These are phyloP conservation scores for Onthophagus taurus DNA, from an alignment of 1,140 invertebrate species.

Conservation along the genomic window DNA sequence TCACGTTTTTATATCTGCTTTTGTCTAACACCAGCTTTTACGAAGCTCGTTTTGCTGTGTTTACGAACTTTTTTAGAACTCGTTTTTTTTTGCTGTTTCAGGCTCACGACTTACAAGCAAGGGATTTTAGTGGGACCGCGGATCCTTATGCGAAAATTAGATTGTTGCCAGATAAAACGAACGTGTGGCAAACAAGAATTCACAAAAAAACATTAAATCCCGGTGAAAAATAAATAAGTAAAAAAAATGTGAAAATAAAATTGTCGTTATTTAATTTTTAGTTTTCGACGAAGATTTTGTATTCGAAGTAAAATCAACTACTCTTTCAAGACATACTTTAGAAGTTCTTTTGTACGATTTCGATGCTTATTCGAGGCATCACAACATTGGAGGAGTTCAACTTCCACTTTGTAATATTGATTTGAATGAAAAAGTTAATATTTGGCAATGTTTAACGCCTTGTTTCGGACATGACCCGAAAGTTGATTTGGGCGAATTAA, in stretches of 20 bases:
- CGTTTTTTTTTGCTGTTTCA: constrained; percentile 19
- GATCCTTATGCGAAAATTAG: constrained; percentile 53
- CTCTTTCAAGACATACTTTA: constrained; percentile 43
- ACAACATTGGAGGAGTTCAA: constrained; percentile 47
- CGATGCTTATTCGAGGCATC: constrained; percentile 54
- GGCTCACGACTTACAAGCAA: constrained; percentile 48
- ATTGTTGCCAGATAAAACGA: constrained; percentile 46
- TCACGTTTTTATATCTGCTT: no score
- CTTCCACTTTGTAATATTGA: constrained; percentile 41
- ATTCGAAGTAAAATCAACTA: constrained; percentile 57
- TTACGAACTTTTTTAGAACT: no score
- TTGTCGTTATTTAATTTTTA: constrained; percentile 18
- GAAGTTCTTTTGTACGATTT: constrained; percentile 53
- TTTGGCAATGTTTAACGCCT: constrained; percentile 36
- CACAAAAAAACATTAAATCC: constrained; percentile 56
- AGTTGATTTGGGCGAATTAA: constrained; percentile 50
- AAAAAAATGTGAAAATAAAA: constrained; percentile 3
- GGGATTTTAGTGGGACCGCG: constrained; percentile 48
- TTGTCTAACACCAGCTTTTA: no score
- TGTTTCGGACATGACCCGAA: constrained; percentile 36
- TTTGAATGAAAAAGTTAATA: constrained; percentile 34
- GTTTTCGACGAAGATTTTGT: constrained; percentile 63
- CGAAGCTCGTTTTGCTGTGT: no score
- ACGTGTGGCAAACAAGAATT: constrained; percentile 51
- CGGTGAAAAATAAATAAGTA: constrained; percentile 31